These are phyloP conservation scores for Pemphredon lugubris DNA, from an alignment of 2,888 invertebrate species.

Conservation along the genomic window DNA sequence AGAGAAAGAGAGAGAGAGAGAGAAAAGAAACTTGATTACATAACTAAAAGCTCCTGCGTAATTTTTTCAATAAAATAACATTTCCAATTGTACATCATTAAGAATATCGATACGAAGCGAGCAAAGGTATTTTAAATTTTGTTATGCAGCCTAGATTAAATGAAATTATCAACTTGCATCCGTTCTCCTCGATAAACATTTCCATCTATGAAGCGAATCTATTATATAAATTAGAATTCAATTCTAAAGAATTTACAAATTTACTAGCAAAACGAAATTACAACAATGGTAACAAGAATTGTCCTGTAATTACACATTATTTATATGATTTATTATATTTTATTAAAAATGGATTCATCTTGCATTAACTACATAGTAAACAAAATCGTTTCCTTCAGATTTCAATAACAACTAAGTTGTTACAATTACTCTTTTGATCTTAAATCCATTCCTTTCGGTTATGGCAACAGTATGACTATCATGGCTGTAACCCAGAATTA, in stretches of 20 bases:
- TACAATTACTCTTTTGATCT: too few species aligned
- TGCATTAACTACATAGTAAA: too few species aligned
- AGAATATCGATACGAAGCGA: background rate
- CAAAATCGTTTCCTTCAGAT: too few species aligned
- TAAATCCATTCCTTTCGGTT: too few species aligned
- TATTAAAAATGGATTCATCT: too few species aligned
- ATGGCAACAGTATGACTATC: too few species aligned
- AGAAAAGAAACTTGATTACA: slow-evolving; percentile 11
- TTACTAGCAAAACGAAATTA: slow-evolving; percentile 21
- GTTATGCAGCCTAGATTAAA: slow-evolving; percentile 37
- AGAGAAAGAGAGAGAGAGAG: too few species aligned
- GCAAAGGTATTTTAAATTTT: slow-evolving; percentile 12
- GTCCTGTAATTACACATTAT: slow-evolving; percentile 22
- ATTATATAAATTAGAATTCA: slow-evolving; percentile 26
- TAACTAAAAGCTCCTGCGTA: slow-evolving; percentile 33
- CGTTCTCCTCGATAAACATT: slow-evolving; percentile 24
- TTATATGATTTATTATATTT: slow-evolving; percentile 37
- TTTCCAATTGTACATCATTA: slow-evolving; percentile 24
- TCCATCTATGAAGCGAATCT: slow-evolving; percentile 14
- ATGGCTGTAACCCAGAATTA: too few species aligned
- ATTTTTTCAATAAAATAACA: slow-evolving; percentile 28
- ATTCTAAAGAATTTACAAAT: slow-evolving; percentile 10
- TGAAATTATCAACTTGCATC: slow-evolving; percentile 13
- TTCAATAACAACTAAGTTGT: too few species aligned
- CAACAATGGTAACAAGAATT: slow-evolving; percentile 36